A percentile compares a stretch with the other conserved stretches of the same genome.
Evolutionary conservation across 2,113 vertebrate genomes (phyloP).

Genomic region (Onychostoma macrolepis): DNA sequence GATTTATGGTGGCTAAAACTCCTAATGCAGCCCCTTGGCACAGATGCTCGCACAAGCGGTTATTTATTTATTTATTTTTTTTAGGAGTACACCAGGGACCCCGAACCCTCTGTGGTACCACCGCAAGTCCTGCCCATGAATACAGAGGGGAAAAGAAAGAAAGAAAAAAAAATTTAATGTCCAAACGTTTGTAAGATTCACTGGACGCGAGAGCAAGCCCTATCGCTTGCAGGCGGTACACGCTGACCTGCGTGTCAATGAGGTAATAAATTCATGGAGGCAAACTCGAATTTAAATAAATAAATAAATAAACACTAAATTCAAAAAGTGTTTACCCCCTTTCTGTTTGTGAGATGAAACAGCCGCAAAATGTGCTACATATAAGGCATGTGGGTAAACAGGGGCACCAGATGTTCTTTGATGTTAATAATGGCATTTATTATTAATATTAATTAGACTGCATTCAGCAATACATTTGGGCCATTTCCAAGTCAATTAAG

Average conservation of each 20-base stretch:
- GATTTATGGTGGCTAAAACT: constrained; percentile 90
- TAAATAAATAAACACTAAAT: constrained; percentile 59
- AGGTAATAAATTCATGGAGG: constrained; percentile 55
- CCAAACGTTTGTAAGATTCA: constrained; percentile 5
- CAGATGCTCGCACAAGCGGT: constrained; percentile 88
- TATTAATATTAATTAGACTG: constrained; percentile 99
- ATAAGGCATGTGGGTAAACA: constrained; percentile 99
- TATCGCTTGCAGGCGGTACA: constrained; percentile 7
- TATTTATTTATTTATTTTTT: constrained; percentile 71
- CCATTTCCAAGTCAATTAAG: constrained; percentile 99
- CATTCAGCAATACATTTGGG: constrained; percentile 99
- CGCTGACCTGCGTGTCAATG: constrained; percentile 57
- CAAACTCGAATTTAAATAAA: constrained; percentile 58
- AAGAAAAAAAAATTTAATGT: constrained; percentile 62
- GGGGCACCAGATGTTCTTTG: constrained; percentile 99
- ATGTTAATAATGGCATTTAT: constrained; percentile 99
- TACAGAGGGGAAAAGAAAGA: constrained; percentile 11
- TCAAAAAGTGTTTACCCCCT: constrained; percentile 89
- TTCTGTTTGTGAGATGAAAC: constrained; percentile 97
- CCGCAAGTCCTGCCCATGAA: constrained; percentile 82
- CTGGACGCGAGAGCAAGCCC: constrained; percentile 7
- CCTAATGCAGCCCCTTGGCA: constrained; percentile 88
- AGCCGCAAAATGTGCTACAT: constrained; percentile 98
- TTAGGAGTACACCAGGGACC: constrained; percentile 86
- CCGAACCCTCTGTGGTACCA: constrained; percentile 89